phyloP scores from a whole-genome alignment of 2,113 vertebrate genomes.

The Petroica traversi region DNA sequence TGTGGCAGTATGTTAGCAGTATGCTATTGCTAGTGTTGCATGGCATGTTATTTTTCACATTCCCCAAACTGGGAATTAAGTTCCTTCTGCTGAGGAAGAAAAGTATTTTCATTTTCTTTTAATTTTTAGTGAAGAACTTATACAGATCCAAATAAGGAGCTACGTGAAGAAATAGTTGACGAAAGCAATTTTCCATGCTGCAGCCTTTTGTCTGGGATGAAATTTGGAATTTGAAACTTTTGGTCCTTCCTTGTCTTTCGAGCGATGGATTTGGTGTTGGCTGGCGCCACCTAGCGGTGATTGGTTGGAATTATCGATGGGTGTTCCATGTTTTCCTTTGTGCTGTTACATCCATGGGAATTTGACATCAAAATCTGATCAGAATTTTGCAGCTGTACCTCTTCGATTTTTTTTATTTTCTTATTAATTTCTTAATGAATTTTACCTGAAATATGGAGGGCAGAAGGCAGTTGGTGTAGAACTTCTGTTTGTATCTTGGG shows the following conservation, averaged over 20 bases:
- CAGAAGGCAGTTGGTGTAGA: neutral
- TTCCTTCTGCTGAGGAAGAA: neutral
- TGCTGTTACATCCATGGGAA: neutral
- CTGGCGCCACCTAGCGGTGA: conserved; percentile 70
- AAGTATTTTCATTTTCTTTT: neutral
- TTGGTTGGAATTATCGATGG: neutral
- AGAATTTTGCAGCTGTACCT: neutral
- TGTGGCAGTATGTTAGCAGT: neutral
- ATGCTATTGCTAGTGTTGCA: neutral
- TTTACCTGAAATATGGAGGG: neutral
- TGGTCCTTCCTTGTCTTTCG: neutral
- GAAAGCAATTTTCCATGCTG: neutral
- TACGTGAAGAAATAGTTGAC: neutral
- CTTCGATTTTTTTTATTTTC: neutral
- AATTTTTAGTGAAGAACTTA: neutral
- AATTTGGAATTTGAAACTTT: neutral
- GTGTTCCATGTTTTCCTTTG: neutral
- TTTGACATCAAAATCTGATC: neutral
- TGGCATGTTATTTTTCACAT: neutral
- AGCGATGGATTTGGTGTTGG: conserved; percentile 38
- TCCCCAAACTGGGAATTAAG: neutral
- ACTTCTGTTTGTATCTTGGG: neutral
- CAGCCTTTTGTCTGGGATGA: neutral
- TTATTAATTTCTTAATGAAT: neutral
- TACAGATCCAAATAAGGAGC: neutral